These are phyloP conservation scores for Rhinichthys klamathensis DNA, from an alignment of 2,113 vertebrate species.

Conservation along the genomic window DNA sequence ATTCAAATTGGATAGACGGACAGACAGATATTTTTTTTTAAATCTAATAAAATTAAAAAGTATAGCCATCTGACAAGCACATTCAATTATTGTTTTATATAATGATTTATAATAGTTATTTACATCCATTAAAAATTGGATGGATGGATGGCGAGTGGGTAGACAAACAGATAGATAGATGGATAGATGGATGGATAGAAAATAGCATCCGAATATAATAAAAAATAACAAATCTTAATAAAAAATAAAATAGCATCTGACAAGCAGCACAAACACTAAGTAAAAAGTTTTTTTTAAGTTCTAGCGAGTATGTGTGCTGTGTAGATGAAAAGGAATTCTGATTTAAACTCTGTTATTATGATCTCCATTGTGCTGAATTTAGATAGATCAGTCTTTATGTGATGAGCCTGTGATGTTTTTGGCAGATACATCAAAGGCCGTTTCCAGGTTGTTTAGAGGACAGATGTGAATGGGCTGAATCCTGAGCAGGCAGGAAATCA, in stretches of 20 bases:
- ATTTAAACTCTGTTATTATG: slow-evolving; percentile 9
- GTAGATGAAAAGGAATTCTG: neutral
- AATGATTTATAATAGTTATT: no score
- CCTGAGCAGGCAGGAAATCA: slow-evolving; percentile 43
- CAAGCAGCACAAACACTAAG: neutral
- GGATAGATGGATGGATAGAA: neutral
- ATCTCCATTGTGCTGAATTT: neutral
- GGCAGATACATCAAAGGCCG: slow-evolving; percentile 33
- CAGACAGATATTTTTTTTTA: no score
- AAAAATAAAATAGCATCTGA: neutral
- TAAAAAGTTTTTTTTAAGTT: neutral
- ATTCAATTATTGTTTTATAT: no score
- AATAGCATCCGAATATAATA: neutral
- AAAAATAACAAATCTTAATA: neutral
- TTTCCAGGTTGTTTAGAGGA: slow-evolving; percentile 46
- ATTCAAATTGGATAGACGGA: neutral
- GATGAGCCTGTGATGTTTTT: slow-evolving; percentile 21
- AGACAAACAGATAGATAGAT: neutral
- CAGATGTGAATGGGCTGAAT: slow-evolving; percentile 34
- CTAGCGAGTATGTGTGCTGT: neutral
- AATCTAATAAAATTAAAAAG: no score
- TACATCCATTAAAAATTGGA: neutral
- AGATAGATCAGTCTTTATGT: slow-evolving; percentile 30
- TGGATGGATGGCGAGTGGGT: neutral
- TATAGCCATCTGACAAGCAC: no score